Evolutionary conservation across 2,888 invertebrate species (phyloP).

Genomic region (Scaptomyza parva): DNA sequence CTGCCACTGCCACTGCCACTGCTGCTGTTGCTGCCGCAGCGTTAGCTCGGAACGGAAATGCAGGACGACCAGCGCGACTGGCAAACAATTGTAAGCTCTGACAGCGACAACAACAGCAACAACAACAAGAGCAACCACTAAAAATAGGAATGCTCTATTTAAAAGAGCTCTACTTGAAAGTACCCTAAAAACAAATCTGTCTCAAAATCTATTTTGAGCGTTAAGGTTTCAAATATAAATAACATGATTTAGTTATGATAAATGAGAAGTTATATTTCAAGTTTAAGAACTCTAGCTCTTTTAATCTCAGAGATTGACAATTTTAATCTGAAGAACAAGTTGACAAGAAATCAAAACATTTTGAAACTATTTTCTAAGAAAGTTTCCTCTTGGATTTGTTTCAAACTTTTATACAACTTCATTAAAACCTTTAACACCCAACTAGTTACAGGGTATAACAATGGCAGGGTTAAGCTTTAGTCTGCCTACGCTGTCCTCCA

Average conservation of each 20-base stretch:
- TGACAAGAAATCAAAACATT: too few species aligned
- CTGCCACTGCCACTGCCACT: slow-evolving; percentile 1
- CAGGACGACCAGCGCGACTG: slow-evolving; percentile 58
- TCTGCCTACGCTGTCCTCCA: slow-evolving; percentile 23
- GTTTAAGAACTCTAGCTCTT: too few species aligned
- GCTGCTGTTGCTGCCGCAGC: slow-evolving; percentile 36
- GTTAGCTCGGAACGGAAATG: slow-evolving; percentile 68
- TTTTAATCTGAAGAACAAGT: too few species aligned
- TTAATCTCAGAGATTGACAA: too few species aligned
- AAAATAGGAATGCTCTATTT: background rate
- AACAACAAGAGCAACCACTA: slow-evolving; percentile 39
- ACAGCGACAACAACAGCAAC: slow-evolving; percentile 61
- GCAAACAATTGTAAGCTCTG: slow-evolving; percentile 78
- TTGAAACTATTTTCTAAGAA: too few species aligned
- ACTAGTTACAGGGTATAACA: slow-evolving; percentile 4
- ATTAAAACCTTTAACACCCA: background rate
- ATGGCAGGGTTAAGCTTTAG: slow-evolving; percentile 42
- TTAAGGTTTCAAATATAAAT: too few species aligned
- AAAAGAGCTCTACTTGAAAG: background rate
- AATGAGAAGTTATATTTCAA: too few species aligned
- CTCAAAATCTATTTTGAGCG: too few species aligned
- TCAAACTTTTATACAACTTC: background rate
- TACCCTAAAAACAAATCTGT: slow-evolving; percentile 3
- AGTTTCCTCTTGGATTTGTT: background rate
- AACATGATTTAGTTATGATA: too few species aligned